Evolutionary conservation across 2,888 invertebrate species (phyloP).

Genomic region (Cephus nigrinus): DNA sequence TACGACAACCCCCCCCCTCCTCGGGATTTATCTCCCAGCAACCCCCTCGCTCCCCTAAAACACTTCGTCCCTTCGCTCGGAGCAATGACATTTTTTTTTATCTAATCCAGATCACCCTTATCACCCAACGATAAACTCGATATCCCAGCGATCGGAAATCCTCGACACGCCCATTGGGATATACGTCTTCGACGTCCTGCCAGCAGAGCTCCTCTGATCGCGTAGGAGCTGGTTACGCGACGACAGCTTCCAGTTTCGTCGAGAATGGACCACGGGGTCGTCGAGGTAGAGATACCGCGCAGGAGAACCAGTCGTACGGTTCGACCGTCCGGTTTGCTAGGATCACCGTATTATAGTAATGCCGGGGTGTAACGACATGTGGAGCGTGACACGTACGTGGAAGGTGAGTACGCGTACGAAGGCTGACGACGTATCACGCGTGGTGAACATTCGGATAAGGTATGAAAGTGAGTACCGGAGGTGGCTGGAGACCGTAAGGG

Average conservation of each 20-base stretch:
- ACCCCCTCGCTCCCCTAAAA: neutral
- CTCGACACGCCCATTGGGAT: neutral
- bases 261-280: neutral
- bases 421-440: neutral
- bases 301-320: slow-evolving; percentile 26
- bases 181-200: neutral
- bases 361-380: slow-evolving; percentile 37
- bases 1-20: slow-evolving; percentile 28
- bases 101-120: neutral
- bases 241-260: slow-evolving; percentile 31
- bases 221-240: neutral
- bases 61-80: neutral
- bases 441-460: neutral
- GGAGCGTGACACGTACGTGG: slow-evolving; percentile 38
- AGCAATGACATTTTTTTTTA: neutral
- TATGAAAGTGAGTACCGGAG: neutral
- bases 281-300: neutral
- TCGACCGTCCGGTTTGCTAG: slow-evolving; percentile 47
- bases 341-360: slow-evolving; percentile 31
- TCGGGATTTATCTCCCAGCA: slow-evolving; percentile 3
- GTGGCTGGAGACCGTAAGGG: neutral
- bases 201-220: neutral
- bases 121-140: neutral
- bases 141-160: neutral
- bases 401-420: neutral